Conservation (phyloP, 2,113 vertebrate genomes). For the Serilophus lunatus region DNA sequence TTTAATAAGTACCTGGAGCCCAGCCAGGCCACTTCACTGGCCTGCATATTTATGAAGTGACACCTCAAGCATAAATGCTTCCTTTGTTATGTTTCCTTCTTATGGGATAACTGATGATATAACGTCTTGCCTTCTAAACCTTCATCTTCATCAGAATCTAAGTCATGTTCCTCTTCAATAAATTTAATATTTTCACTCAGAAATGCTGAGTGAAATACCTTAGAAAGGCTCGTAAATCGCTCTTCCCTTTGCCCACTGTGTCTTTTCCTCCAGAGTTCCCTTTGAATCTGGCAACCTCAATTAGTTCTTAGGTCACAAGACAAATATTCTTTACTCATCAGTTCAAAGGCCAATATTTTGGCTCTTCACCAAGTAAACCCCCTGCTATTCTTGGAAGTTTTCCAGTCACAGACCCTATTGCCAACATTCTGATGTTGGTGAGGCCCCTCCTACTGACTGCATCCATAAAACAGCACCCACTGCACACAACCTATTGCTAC, state of each 20-base stretch:
- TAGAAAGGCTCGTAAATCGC: neutral
- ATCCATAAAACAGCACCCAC: neutral
- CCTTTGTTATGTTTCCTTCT: neutral
- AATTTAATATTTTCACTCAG: neutral
- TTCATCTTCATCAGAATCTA: neutral
- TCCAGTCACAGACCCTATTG: neutral
- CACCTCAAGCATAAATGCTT: neutral
- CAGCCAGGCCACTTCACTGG: too few species aligned
- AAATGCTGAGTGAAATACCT: neutral
- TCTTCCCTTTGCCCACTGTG: neutral
- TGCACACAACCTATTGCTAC: neutral
- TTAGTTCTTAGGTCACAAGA: neutral
- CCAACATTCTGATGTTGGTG: fast-evolving
- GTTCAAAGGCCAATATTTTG: neutral
- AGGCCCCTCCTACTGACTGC: fast-evolving
- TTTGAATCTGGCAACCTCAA: neutral
- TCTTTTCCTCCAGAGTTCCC: neutral
- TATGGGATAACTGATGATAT: neutral
- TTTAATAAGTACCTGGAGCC: too few species aligned
- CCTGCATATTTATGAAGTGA: neutral
- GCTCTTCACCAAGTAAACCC: neutral
- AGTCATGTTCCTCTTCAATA: neutral
- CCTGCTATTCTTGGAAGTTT: neutral
- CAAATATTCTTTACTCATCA: neutral
- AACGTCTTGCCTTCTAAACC: neutral